Base-by-base conservation (phyloP, 2,797 vertebrate species). In the Sebastes nivosus region DNA sequence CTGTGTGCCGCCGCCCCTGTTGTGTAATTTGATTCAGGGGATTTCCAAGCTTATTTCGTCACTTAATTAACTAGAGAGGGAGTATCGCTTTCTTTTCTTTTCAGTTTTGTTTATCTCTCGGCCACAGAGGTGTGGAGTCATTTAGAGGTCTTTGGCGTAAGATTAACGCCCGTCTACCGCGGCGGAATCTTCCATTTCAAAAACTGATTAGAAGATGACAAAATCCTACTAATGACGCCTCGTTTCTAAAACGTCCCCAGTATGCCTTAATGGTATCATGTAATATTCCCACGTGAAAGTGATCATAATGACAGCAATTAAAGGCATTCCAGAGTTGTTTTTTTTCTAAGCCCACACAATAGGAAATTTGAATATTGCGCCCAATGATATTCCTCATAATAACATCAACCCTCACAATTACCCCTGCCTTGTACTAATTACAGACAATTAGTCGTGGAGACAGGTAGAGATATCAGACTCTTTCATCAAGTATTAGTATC, bases 401-500 rank as follows among this genome's bases (percentile, higher is more conserved):
- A 89, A 83, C 67, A 81, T 82, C 88, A 89, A 85, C 87, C 79
- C 75, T 88, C 79, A 86, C 88, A 91, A 90, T 94, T 90, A 90
- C 76, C 83, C 82, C 81, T 83, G 77, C 82, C 89, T 86, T 80
- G 90, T 90, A 77, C 85, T 93, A 93, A 94, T 94, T 90, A 93
- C 82, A 87, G 75, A 74, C 87, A 89, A 93, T 93, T 92, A 93
- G 92, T 78, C 4, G 20, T 72, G 75, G 77, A 84, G 88, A 88
- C 83, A 92, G 92, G 90, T 91, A 89, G 80, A 16, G 83, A 83
- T 91, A 92, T 93, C 87, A 80, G 83, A 57, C 16, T 81, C 89
- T 88, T 89, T 88, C 86, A 93, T 93, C 88, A 80, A 88, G 86
- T 91, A 86, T 93, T 90, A 87, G 80, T 88, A 94, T 87, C 88